These are phyloP conservation scores for Eristalis arbustorum DNA, from an alignment of 2,888 invertebrate species.

Conservation along the genomic window DNA sequence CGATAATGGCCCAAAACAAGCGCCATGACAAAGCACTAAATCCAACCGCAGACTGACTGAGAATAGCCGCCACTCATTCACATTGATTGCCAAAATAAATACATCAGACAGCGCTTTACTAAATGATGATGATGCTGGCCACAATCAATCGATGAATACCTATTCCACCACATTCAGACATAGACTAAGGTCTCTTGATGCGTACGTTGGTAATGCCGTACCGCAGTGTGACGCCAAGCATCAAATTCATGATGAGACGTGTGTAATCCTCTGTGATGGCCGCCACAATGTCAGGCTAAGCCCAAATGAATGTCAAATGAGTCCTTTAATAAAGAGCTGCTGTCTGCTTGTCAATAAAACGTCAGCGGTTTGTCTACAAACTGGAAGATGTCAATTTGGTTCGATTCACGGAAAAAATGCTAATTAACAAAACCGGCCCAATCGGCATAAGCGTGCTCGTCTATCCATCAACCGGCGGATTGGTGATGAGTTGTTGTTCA, in stretches of 20 bases:
- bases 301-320: not conserved
- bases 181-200: not conserved
- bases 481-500: not conserved
- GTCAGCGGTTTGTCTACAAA: not conserved
- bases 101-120: not conserved
- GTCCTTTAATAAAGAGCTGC: not conserved
- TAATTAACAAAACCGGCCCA: slow-evolving; percentile 42
- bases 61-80: not conserved
- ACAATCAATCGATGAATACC: not conserved
- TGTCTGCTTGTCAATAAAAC: not conserved
- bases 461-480: slow-evolving; percentile 1
- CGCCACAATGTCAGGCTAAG: not conserved
- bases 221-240: slow-evolving; percentile 9
- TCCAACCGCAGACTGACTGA: not conserved
- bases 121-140: not conserved
- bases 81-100: not conserved
- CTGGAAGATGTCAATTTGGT: slow-evolving; percentile 10
- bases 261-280: not conserved
- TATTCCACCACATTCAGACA: not conserved
- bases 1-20: not conserved
- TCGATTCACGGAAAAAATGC: slow-evolving; percentile 26
- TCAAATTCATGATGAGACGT: not conserved
- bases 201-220: not conserved
- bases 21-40: not conserved
- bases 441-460: slow-evolving; percentile 44